Evolutionary conservation across 2,888 invertebrate genomes (phyloP), one percentile per base, ranked within the genome.

Genomic region (Ennomos fuscantarius): DNA sequence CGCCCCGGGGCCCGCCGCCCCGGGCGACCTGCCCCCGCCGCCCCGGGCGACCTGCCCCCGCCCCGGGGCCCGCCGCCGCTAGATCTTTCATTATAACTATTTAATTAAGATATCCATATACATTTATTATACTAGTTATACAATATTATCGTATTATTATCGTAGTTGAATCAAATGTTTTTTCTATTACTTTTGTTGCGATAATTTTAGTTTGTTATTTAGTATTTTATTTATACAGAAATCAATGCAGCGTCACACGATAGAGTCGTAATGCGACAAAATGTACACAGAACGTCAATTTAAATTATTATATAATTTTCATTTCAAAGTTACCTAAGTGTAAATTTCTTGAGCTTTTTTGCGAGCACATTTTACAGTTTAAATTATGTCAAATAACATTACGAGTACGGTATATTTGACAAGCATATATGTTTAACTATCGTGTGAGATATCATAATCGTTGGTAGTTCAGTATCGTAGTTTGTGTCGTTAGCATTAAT

Each of bases 151-250:
- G 79, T 80, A 55, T 69, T 79, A 24, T 81, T 82, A 81, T 81
- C 69, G 78, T 88, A 89, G 86, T 85, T 79, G 71, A 84, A 83
- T 84, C 79, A 73, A 75, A 79, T 79, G 79, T 85, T 59, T 46
- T 63, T 61, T 70, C 43, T 65, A 79, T 78, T 74, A 79, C 80
- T 63, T 89, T 86, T 83, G 89, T 89, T 89, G 86, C 82, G 80
- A 74, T 87, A 81, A 80, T 82, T 81, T 89, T 84, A 84, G 84
- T 86, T 86, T 89, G 91, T 91, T 91, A 90, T 91, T 91, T 91
- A 90, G 91, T 91, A 79, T 91, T 89, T 89, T 90, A 90, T 85
- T 82, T 84, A 75, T 76, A 76, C 72, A 69, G 70, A 70, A 32
- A 52, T 74, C 70, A 61, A 70, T 74, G 69, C 69, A 68, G 37